Evolutionary conservation across 2,888 invertebrate species (phyloP).

Genomic region (Lasioglossum vierecki): DNA sequence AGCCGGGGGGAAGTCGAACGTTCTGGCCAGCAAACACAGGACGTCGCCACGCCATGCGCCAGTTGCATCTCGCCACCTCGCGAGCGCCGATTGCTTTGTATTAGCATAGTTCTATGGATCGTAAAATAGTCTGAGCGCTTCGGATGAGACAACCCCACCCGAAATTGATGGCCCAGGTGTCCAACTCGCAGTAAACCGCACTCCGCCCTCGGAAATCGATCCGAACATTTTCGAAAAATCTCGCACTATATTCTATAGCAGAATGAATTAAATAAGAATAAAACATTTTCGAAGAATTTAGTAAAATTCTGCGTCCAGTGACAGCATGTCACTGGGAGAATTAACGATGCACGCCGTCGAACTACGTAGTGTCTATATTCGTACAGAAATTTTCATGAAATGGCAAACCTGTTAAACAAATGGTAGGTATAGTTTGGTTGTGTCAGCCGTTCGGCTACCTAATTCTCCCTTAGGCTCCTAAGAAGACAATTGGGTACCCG

Average conservation of each 20-base stretch:
- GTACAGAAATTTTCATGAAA: not conserved
- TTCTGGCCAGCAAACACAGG: slow-evolving; percentile 6
- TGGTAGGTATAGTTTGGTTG: not conserved
- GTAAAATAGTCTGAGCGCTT: not conserved
- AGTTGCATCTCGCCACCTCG: slow-evolving; percentile 22
- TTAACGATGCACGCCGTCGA: not conserved
- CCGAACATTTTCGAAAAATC: too few relatives aligned
- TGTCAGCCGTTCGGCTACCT: not conserved
- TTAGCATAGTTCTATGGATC: slow-evolving; percentile 27
- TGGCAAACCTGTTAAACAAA: not conserved
- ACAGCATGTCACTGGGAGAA: not conserved
- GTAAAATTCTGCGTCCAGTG: not conserved
- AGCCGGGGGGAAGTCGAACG: slow-evolving; percentile 16
- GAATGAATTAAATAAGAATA: too few relatives aligned
- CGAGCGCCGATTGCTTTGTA: slow-evolving; percentile 30
- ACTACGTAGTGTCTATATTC: not conserved
- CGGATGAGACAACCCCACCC: not conserved
- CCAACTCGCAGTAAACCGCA: not conserved
- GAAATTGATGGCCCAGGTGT: not conserved
- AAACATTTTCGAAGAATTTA: not conserved
- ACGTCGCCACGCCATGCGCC: not conserved
- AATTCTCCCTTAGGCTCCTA: not conserved
- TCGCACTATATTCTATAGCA: too few relatives aligned
- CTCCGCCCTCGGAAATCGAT: too few relatives aligned
- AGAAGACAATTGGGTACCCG: slow-evolving; percentile 33